phyloP scores from a whole-genome alignment of 2,888 invertebrate genomes.

The Labia minor region DNA sequence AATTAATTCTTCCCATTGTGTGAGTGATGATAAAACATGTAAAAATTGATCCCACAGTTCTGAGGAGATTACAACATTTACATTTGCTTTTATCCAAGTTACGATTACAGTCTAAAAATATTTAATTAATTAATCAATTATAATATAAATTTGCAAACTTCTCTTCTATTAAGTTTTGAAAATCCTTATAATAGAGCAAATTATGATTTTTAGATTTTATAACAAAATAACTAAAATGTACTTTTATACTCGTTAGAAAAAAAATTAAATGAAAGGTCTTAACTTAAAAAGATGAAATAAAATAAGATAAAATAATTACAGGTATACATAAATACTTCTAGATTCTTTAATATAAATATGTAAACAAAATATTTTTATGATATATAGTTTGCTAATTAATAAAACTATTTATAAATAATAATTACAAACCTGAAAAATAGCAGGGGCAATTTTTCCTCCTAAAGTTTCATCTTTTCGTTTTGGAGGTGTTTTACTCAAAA shows the following conservation, averaged over 20 bases:
- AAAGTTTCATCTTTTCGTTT: constrained; percentile 58
- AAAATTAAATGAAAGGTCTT: no score
- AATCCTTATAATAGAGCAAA: no score
- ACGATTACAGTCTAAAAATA: constrained; percentile 92
- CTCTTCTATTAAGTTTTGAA: no score
- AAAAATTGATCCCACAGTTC: constrained; percentile 92
- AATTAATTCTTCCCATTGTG: constrained; percentile 88
- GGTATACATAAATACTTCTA: no score
- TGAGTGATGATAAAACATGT: constrained; percentile 72
- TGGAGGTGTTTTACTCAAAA: constrained; percentile 67
- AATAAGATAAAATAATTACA: no score
- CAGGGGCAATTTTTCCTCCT: constrained; percentile 71
- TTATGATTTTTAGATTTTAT: no score
- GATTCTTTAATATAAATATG: no score
- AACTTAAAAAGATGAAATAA: no score
- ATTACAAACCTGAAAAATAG: constrained; percentile 51
- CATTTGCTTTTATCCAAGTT: constrained; percentile 95
- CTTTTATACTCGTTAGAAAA: no score
- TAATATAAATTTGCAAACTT: neutral
- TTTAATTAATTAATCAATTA: constrained; percentile 18
- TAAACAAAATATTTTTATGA: no score
- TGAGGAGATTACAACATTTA: constrained; percentile 80
- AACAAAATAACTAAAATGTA: no score
- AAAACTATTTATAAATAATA: constrained; percentile 26
- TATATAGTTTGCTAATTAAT: constrained; percentile 7